A percentile compares a stretch with the other conserved stretches of the same genome.
These are phyloP conservation scores for Lithosia quadra DNA, from an alignment of 2,888 invertebrate genomes.

Conservation along the genomic window DNA sequence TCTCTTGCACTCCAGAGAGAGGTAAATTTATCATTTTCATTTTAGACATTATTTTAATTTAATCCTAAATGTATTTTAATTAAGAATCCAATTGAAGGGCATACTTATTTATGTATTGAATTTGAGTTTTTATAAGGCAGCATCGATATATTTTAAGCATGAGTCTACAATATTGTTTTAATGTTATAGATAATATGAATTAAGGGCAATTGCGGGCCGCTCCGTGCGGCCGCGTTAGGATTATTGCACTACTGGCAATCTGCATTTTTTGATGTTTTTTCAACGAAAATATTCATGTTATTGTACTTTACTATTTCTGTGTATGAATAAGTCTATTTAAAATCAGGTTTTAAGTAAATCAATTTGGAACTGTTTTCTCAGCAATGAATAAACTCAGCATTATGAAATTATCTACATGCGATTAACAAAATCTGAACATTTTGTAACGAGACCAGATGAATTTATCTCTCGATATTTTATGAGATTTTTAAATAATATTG, in stretches of 20 bases:
- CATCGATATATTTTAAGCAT: slow-evolving; percentile 76
- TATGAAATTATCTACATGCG: slow-evolving; percentile 77
- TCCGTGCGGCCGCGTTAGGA: slow-evolving; percentile 53
- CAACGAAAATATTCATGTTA: slow-evolving; percentile 82
- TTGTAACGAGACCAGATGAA: slow-evolving; percentile 78
- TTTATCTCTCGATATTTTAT: slow-evolving; percentile 82
- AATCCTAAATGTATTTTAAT: slow-evolving; percentile 75
- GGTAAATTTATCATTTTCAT: slow-evolving; percentile 73
- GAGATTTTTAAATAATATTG: slow-evolving; percentile 81
- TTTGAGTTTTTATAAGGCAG: slow-evolving; percentile 74
- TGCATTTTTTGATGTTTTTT: slow-evolving; percentile 85
- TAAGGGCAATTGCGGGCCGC: slow-evolving; percentile 72
- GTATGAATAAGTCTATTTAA: slow-evolving; percentile 81
- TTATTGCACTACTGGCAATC: slow-evolving; percentile 75
- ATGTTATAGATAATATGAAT: slow-evolving; percentile 74
- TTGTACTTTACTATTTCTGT: slow-evolving; percentile 80
- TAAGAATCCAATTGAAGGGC: slow-evolving; percentile 79
- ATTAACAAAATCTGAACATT: slow-evolving; percentile 76
- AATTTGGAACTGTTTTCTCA: slow-evolving; percentile 85
- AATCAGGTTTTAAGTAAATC: slow-evolving; percentile 85
- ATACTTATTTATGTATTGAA: slow-evolving; percentile 75
- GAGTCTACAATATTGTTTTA: slow-evolving; percentile 68
- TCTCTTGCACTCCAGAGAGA: slow-evolving; percentile 76
- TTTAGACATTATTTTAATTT: slow-evolving; percentile 75
- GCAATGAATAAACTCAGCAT: slow-evolving; percentile 75